phyloP scores from a whole-genome alignment of 2,113 vertebrate species.

The Heterotis niloticus region DNA sequence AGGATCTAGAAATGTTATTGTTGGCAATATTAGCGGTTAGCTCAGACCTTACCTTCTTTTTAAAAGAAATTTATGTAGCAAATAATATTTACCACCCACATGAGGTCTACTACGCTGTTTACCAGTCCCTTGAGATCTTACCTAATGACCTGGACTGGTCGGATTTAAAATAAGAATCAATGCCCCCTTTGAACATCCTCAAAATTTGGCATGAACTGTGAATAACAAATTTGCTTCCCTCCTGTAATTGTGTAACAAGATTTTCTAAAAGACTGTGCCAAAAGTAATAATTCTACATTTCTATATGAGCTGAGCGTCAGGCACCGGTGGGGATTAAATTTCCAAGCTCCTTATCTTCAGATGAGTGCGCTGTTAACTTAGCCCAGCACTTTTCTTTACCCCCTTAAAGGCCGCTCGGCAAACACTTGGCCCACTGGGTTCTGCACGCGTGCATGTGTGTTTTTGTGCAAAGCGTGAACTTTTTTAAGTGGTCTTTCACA shows the following conservation, averaged over 20 bases:
- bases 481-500: no score
- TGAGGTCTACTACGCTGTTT: no score
- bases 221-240: neutral
- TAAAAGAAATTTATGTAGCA: neutral
- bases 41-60: no score
- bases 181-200: no score
- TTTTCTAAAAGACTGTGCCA: neutral
- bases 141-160: neutral
- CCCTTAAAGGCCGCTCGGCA: conserved; percentile 25
- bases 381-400: conserved; percentile 33
- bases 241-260: neutral
- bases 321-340: neutral
- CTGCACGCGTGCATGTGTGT: conserved; percentile 33
- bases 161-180: neutral
- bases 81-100: neutral
- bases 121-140: neutral
- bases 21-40: no score
- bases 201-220: no score
- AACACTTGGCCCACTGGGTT: conserved; percentile 14
- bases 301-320: neutral
- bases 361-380: conserved; percentile 36
- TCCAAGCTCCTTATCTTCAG: conserved; percentile 34
- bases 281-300: conserved; percentile 8
- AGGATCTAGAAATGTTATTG: no score
- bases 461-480: neutral